Base-by-base conservation (phyloP, 2,888 invertebrate genomes). In the Eupeodes latifasciatus region DNA sequence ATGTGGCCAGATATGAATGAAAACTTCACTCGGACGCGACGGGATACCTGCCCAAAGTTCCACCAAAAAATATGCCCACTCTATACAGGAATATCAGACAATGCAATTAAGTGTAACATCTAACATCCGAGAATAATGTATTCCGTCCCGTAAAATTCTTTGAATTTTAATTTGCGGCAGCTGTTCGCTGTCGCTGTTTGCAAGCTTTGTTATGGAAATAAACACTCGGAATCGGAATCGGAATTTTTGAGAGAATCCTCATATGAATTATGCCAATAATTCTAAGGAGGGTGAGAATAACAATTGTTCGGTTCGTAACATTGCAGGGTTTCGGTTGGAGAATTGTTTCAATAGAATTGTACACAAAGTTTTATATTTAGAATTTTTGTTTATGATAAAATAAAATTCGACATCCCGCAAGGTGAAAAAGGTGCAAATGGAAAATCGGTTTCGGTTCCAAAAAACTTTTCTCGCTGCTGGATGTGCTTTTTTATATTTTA, bases 201-300 rank as follows among this genome's bases (percentile, higher is more conserved):
- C 79, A 80, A 84, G 87, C 81, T 88, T 88, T 88, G 85, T 88
- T 85, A 88, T 88, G 85, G 88, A 85, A 88, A 88, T 88, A 88
- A 85, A 88, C 81, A 85, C 67, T 53, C 66, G 14, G 16, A 64
- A 66, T 27, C 66, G 14, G 16, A 64, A 66, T 27, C 27, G 27
- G 27, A 27, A 27, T 27, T 27, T 27, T 27, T 27, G 14, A 16
- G 61, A 88, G 59, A 85, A 81, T 85, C 81, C 81, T 88, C 88
- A 64, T 64, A 19, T 55, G 78, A 81, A 88, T 85, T 85, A 88
- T 88, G 77, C 77, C 85, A 88, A 88, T 67, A 88, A 88, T 67
- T 78, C 69, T 85, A 78, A 81, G 64, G 72, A 81, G 64, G 72
- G 74, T 85, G 69, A 85, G 80, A 53, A 81, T 78, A 77, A 81